A percentile compares a stretch with the other conserved stretches of the same genome.
These are phyloP conservation scores for Aporrectodea caliginosa DNA, from an alignment of 1,140 invertebrate species.

Conservation along the genomic window DNA sequence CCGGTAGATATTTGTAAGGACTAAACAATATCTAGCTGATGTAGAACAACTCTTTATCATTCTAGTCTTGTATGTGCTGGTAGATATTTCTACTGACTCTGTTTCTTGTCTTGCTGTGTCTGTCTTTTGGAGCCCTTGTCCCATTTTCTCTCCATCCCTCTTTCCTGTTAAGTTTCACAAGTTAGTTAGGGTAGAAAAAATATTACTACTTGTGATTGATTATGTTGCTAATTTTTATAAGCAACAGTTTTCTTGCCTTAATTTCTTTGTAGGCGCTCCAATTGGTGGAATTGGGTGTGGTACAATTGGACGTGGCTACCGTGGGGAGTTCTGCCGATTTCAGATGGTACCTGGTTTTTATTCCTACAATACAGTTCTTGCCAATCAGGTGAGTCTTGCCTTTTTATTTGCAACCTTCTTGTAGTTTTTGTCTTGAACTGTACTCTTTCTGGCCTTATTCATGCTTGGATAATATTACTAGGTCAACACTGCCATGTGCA, in stretches of 20 bases:
- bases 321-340: slow-evolving; percentile 88
- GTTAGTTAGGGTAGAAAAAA: slow-evolving; percentile 39
- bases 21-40: too few relatives aligned
- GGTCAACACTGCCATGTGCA: too few relatives aligned
- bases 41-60: too few relatives aligned
- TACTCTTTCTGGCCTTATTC: too few relatives aligned
- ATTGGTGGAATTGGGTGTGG: slow-evolving; percentile 86
- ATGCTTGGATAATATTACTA: too few relatives aligned
- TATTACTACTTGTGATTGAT: slow-evolving; percentile 37
- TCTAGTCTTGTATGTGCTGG: too few relatives aligned
- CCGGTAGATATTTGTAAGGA: too few relatives aligned
- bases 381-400: slow-evolving; percentile 77
- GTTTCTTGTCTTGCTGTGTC: slow-evolving; percentile 39
- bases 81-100: slow-evolving; percentile 33
- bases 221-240: not conserved
- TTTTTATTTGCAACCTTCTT: too few relatives aligned
- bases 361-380: slow-evolving; percentile 74
- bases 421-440: too few relatives aligned
- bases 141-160: too few relatives aligned
- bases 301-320: slow-evolving; percentile 81
- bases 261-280: slow-evolving; percentile 68
- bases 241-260: not conserved
- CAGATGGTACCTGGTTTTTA: slow-evolving; percentile 82
- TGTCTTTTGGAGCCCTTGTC: slow-evolving; percentile 35
- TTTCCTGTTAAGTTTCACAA: slow-evolving; percentile 42